Base-by-base conservation (phyloP, 2,888 invertebrate genomes). In the Cantharis lateralis region DNA sequence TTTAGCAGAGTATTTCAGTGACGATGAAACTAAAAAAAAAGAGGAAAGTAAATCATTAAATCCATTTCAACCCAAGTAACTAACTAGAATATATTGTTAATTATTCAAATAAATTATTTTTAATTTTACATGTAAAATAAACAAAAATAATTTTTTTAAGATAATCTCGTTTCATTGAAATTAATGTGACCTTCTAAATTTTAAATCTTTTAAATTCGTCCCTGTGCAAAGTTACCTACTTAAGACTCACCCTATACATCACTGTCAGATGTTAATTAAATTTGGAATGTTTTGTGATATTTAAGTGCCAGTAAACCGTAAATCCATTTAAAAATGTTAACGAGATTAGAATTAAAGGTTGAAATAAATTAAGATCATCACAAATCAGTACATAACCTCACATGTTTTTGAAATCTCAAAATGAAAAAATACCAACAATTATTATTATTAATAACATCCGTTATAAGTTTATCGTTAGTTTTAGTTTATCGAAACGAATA, bases 401-500 rank as follows among this genome's bases (percentile, higher is more conserved):
- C 18, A n/a, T 2, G 20, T 24, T 48, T 48, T n/a, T 48, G 2
- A n/a, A 5, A n/a, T 48, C 2, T 48, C 7, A 48, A 48, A n/a
- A 75, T 72, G 72, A 92, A 93, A 87, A 96, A 96, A 89, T 96
- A 96, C 87, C 94, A 95, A 84, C 96, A 95, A 87, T 90, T 95
- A 68, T 88, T 93, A 71, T 90, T 96, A 71, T 89, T 95, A 72
- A 88, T 95, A 15, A 89, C 93, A 71, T 94, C 95, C 72, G 88
- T 92, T 80, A 86, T 94, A 48, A 96, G 96, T 87, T 89, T 96
- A 48, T 89, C 93, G 15, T 91, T 94, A 13, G 90, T 96, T 79
- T 89, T 96, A 18, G 92, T 96, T 84, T 96, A 96, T 86, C 93
- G 95, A 79, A 95, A 95, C 83, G 96, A 96, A 87, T 96, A 96